Conservation (phyloP, 2,113 vertebrate species). For the Rhynchopsitta pachyrhyncha region DNA sequence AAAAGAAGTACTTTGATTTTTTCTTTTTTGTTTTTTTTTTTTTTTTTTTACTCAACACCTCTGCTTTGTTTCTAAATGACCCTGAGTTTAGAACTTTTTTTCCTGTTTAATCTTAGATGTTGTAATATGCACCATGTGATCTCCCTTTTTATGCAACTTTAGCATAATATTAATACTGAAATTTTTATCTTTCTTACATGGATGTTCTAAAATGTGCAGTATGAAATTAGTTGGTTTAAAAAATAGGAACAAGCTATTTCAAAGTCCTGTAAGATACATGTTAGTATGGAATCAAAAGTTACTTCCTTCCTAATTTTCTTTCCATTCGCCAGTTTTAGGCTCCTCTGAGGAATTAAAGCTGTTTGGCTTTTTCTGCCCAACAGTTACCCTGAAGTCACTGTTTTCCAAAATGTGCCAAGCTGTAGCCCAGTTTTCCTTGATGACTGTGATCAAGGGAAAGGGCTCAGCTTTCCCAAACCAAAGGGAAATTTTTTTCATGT, state of each 20-base stretch:
- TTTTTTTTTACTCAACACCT: background rate
- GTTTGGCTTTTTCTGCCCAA: background rate
- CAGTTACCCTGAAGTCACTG: background rate
- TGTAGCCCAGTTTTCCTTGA: background rate
- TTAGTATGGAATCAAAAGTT: background rate
- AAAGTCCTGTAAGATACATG: background rate
- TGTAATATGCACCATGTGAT: background rate
- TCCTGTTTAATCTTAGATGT: background rate
- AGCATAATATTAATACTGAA: background rate
- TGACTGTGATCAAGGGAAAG: background rate
- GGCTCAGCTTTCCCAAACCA: background rate
- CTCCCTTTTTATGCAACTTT: background rate
- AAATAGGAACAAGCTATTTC: background rate
- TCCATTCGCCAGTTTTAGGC: background rate
- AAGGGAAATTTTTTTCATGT: background rate
- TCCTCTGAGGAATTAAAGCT: background rate
- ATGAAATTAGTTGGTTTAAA: background rate
- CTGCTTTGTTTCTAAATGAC: background rate
- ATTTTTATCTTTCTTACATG: background rate
- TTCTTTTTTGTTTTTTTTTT: conserved; percentile 1
- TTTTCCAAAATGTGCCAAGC: background rate
- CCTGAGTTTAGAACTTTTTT: background rate
- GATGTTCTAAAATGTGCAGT: background rate
- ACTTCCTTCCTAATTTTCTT: background rate
- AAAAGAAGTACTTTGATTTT: background rate